Conservation (phyloP, 2,113 vertebrate genomes). For the Callionymus lyra region DNA sequence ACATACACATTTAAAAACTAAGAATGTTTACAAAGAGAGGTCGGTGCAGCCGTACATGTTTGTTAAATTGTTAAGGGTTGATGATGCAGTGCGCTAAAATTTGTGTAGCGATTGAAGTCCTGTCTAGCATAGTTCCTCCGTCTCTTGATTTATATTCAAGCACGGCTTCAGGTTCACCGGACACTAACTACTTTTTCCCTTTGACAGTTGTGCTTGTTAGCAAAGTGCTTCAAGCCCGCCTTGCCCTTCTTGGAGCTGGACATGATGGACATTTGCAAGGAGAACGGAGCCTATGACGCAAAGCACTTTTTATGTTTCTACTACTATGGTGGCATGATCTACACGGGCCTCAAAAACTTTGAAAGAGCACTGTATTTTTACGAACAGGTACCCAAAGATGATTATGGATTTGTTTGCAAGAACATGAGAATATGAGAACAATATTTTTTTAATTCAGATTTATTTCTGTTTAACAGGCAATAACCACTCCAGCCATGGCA, state of each 20-base stretch:
- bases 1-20: too few relatives aligned
- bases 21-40: too few relatives aligned
- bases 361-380: slow-evolving; percentile 98
- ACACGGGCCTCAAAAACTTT: slow-evolving; percentile 98
- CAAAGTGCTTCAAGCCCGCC: slow-evolving; percentile 97
- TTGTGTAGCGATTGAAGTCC: too few relatives aligned
- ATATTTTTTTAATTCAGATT: background rate
- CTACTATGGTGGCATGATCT: slow-evolving; percentile 99
- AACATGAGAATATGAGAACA: background rate
- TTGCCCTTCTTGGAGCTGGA: slow-evolving; percentile 95
- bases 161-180: background rate
- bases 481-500: slow-evolving; percentile 98
- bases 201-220: slow-evolving; percentile 90
- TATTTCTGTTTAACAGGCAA: slow-evolving; percentile 68
- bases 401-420: background rate
- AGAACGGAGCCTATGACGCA: slow-evolving; percentile 96
- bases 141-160: background rate
- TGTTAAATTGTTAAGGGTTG: too few relatives aligned
- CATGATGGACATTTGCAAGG: slow-evolving; percentile 99
- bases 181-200: background rate
- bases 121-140: too few relatives aligned
- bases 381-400: slow-evolving; percentile 78
- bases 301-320: slow-evolving; percentile 99
- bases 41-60: too few relatives aligned
- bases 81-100: too few relatives aligned